Conservation (phyloP, 2,113 vertebrate genomes). For the Eolophus roseicapilla region DNA sequence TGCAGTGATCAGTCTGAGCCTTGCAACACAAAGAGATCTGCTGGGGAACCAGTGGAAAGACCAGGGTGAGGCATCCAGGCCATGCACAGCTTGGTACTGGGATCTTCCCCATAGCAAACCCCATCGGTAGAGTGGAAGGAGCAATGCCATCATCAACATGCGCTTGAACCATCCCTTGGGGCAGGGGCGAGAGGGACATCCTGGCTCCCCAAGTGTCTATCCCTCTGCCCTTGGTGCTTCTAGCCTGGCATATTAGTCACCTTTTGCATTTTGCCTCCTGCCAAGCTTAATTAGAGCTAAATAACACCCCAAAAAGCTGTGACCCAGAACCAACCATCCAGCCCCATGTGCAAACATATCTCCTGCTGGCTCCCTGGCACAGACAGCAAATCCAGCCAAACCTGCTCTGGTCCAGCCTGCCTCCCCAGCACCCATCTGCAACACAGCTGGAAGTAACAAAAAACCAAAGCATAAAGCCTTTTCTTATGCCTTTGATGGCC, state of each 20-base stretch:
- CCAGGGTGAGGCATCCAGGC: not conserved
- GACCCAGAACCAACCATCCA: not conserved
- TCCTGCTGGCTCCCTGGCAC: not conserved
- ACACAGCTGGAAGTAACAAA: not conserved
- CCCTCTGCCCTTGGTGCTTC: not conserved
- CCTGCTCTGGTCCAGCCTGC: rapidly evolving
- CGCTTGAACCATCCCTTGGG: not conserved
- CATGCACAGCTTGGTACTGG: rapidly evolving
- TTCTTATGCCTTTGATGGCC: not conserved
- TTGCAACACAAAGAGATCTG: not conserved
- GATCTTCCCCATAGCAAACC: not conserved
- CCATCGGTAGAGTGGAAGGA: rapidly evolving
- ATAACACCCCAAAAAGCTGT: not conserved
- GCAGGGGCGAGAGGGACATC: not conserved
- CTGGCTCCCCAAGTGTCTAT: rapidly evolving
- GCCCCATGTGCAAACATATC: not conserved
- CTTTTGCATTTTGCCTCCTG: not conserved
- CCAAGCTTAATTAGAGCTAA: not conserved
- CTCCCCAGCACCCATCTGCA: not conserved
- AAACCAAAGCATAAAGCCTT: not conserved
- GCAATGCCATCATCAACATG: not conserved
- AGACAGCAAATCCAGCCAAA: not conserved
- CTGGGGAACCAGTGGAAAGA: not conserved
- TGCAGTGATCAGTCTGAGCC: not conserved
- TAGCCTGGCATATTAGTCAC: not conserved